Evolutionary conservation across 2,113 vertebrate species (phyloP), one percentile per base, ranked within the genome.

Genomic region (Ceratotherium simum): DNA sequence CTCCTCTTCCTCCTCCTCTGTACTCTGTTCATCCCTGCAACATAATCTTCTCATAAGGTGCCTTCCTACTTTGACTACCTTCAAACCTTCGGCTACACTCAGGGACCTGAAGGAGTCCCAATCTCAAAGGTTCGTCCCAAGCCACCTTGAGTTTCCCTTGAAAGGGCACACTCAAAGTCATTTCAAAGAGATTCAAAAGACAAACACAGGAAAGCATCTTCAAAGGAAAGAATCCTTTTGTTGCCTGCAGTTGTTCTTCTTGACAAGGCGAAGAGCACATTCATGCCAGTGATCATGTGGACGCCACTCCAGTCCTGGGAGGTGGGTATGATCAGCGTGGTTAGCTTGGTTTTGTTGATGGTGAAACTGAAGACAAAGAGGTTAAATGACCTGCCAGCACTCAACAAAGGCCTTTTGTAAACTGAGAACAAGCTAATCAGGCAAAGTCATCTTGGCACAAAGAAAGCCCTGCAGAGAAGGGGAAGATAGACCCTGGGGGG

Each of bases 401-500:
- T 58, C 86, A 29, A 46, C 31, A 67, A 60, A 73, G 46, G 10
- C n/a, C 75, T 89, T 78, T 58, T 25, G 54, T 20, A 33, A 88
- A 42, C 42, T 20, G 23, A 17, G 51, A 65, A 8, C 48, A 65
- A 80, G 36, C 29, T 11, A 1, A 39, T 31, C 69, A 42, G 11
- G 29, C 36, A 42, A 69, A 33, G 17, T 72, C 69, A 29, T 42
- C 36, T 51, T 23, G 33, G 75, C 58, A 27, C 54, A 33, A 39
- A 91, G 11, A 48, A 31, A 82, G 39, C 11, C 69, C n/a, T 54
- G 9, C 8, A 23, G 11, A 64, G 58, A 76, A 39, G 23, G 23
- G 9, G 16, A 29, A 48, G 14, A 3, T 2, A 3, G 9, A 9
- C 31, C 42, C 54, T 3, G 20, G 18, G n/a, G 5, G 16, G 1